phyloP scores from a whole-genome alignment of 2,888 invertebrate genomes.

The Abscondita cerata region DNA sequence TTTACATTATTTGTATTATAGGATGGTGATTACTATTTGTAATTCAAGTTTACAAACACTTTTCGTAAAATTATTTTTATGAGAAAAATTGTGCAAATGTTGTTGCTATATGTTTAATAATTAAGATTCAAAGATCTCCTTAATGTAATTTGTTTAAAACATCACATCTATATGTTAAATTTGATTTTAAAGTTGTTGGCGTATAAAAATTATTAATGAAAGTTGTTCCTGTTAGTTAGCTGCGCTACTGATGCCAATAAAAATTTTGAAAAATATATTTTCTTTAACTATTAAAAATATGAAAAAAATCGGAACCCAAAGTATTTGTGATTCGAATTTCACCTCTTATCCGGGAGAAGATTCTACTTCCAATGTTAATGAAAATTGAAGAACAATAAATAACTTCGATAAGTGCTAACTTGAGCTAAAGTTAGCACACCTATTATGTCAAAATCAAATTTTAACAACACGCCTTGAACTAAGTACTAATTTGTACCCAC shows the following conservation, averaged over 20 bases:
- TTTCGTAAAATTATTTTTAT: conserved; percentile 26
- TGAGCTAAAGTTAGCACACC: no score
- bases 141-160: conserved; percentile 14
- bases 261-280: conserved; percentile 1
- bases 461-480: no score
- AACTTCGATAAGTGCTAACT: no score
- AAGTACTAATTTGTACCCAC: no score
- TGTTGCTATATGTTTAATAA: conserved; percentile 23
- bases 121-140: conserved; percentile 26
- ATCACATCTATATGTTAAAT: conserved; percentile 8
- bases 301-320: no score
- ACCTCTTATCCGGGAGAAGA: no score
- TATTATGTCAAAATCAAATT: no score
- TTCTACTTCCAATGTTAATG: no score
- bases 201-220: conserved; percentile 25
- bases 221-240: conserved; percentile 31
- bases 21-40: conserved; percentile 23
- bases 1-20: conserved; percentile 26
- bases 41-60: conserved; percentile 19
- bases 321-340: no score
- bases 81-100: conserved; percentile 15
- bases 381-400: no score
- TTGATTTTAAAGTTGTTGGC: conserved; percentile 20
- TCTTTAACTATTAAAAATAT: no score
- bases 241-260: conserved; percentile 24